phyloP scores from a whole-genome alignment of 2,888 invertebrate species.

The Pteria penguin region DNA sequence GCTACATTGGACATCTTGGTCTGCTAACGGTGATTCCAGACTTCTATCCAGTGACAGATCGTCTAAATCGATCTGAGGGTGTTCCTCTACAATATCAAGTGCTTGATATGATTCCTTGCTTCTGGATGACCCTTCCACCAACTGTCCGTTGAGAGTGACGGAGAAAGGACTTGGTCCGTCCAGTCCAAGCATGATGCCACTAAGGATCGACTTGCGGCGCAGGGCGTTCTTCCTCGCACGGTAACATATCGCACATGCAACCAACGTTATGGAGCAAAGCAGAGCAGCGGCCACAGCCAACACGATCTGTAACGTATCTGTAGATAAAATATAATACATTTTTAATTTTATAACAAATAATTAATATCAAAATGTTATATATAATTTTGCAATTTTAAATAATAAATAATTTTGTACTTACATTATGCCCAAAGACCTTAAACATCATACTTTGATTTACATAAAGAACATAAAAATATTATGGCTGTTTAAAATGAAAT shows the following conservation, averaged over 20 bases:
- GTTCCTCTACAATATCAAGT: neutral
- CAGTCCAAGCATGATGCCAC: conserved; percentile 9
- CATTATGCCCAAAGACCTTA: too few species aligned
- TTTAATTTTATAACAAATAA: too few species aligned
- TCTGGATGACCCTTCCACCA: neutral
- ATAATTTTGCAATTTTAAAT: too few species aligned
- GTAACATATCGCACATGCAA: conserved; percentile 30
- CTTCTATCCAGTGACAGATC: neutral
- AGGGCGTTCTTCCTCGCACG: neutral
- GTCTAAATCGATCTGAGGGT: conserved; percentile 14
- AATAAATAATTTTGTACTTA: too few species aligned
- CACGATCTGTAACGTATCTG: conserved; percentile 17
- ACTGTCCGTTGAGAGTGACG: conserved; percentile 8
- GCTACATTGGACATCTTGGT: neutral
- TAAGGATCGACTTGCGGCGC: conserved; percentile 31
- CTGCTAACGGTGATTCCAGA: neutral
- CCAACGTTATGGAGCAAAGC: conserved; percentile 1
- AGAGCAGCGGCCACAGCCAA: conserved; percentile 19
- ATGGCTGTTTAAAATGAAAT: too few species aligned
- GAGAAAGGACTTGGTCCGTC: conserved; percentile 25
- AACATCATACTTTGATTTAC: too few species aligned
- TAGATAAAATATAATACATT: too few species aligned
- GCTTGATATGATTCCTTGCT: conserved; percentile 7
- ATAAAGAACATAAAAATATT: too few species aligned
- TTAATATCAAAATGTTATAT: too few species aligned